phyloP scores from a whole-genome alignment of 2,888 invertebrate genomes.

The Pedicia rivosa region DNA sequence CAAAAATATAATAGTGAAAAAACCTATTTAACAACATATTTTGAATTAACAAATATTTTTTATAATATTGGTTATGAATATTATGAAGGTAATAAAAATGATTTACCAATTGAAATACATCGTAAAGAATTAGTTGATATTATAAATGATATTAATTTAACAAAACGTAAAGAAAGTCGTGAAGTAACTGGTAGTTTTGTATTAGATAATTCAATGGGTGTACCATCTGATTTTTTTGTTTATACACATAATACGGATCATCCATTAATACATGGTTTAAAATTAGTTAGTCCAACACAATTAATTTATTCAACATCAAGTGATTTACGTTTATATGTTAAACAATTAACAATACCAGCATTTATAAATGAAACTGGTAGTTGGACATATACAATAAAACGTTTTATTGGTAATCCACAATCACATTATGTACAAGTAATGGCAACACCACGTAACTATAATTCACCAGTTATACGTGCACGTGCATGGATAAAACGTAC shows the following conservation, averaged over 20 bases:
- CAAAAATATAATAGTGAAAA: slow-evolving; percentile 35
- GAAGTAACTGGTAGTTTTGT: slow-evolving; percentile 37
- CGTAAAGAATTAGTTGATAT: slow-evolving; percentile 15
- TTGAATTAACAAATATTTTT: slow-evolving; percentile 34
- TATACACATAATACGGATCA: slow-evolving; percentile 35
- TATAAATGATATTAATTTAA: slow-evolving; percentile 7
- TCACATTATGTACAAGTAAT: slow-evolving; percentile 43
- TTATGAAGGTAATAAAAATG: slow-evolving; percentile 30
- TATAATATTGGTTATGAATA: slow-evolving; percentile 32
- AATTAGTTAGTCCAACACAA: slow-evolving; percentile 34
- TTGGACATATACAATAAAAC: slow-evolving; percentile 41
- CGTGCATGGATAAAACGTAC: slow-evolving; percentile 32
- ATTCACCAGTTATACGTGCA: slow-evolving; percentile 21
- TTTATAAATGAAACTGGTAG: slow-evolving; percentile 39
- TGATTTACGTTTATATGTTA: slow-evolving; percentile 33
- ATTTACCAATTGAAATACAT: slow-evolving; percentile 31
- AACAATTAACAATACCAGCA: slow-evolving; percentile 34
- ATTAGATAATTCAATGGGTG: slow-evolving; percentile 34
- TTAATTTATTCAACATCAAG: slow-evolving; percentile 31
- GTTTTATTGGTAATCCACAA: slow-evolving; percentile 38
- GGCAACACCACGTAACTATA: slow-evolving; percentile 31
- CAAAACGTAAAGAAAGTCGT: slow-evolving; percentile 13
- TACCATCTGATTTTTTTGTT: slow-evolving; percentile 35
- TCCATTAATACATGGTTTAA: slow-evolving; percentile 34
- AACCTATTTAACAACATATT: slow-evolving; percentile 36